These are phyloP conservation scores for Lonchura striata DNA, from an alignment of 2,113 vertebrate species.

Conservation along the genomic window DNA sequence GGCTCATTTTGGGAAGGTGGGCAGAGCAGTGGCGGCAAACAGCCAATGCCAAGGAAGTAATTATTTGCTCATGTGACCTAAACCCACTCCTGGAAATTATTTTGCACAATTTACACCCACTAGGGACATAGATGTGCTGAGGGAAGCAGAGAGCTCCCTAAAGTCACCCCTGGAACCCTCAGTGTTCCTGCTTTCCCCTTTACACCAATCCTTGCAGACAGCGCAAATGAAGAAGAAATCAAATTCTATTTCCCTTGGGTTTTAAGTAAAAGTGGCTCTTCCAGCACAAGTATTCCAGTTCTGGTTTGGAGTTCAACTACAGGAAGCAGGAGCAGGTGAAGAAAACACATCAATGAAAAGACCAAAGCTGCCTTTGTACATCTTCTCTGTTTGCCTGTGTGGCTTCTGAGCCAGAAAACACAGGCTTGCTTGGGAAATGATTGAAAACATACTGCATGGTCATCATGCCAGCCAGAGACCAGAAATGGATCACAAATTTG, in stretches of 20 bases:
- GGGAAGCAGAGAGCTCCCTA: background rate
- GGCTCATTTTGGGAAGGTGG: background rate
- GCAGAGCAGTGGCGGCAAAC: background rate
- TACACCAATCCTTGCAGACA: background rate
- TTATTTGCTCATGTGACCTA: background rate
- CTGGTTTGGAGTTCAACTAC: background rate
- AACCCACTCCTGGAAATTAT: background rate
- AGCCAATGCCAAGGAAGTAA: background rate
- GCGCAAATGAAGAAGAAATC: background rate
- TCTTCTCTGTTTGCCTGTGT: background rate
- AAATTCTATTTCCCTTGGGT: background rate
- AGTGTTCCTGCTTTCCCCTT: background rate
- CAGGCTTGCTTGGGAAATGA: background rate
- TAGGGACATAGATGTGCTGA: background rate
- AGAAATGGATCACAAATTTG: background rate
- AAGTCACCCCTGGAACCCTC: background rate
- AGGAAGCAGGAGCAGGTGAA: background rate
- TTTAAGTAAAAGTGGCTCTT: background rate
- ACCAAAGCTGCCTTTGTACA: background rate
- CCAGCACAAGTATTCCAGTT: background rate
- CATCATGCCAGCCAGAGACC: background rate
- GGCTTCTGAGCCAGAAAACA: background rate
- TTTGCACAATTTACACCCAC: background rate
- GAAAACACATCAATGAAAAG: background rate
- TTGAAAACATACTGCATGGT: background rate